phyloP scores from a whole-genome alignment of 1,140 invertebrate species.

The Magallana ariakensis region DNA sequence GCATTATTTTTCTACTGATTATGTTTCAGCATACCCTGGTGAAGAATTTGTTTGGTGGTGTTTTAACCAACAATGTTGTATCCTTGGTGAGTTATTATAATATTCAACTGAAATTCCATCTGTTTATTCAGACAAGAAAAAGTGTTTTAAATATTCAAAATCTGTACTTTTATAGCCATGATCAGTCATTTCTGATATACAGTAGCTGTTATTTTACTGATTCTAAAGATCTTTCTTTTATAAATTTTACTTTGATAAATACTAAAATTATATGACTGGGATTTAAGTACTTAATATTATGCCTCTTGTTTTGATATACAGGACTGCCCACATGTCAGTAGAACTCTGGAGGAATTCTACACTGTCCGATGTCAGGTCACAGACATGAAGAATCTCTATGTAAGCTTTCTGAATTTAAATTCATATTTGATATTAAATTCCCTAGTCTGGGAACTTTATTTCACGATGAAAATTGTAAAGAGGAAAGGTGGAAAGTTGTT shows the following conservation, averaged over 20 bases:
- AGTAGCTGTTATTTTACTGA: too few species aligned
- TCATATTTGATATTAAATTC: background rate
- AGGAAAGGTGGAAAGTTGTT: too few species aligned
- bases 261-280: background rate
- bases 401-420: conserved; percentile 70
- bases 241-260: background rate
- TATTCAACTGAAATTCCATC: background rate
- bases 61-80: conserved; percentile 96
- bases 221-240: too few species aligned
- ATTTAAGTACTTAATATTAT: background rate
- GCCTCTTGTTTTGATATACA: conserved; percentile 69
- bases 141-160: too few species aligned
- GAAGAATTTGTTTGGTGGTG: conserved; percentile 94
- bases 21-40: conserved; percentile 88
- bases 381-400: conserved; percentile 95
- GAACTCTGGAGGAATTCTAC: conserved; percentile 97
- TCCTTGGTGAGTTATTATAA: conserved; percentile 81
- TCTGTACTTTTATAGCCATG: too few species aligned
- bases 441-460: too few species aligned
- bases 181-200: too few species aligned
- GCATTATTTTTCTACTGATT: too few species aligned
- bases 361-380: conserved; percentile 96
- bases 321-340: conserved; percentile 96
- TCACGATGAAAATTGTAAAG: too few species aligned
- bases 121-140: background rate